Base-by-base conservation (phyloP, 2,888 invertebrate genomes). In the Cetonia aurata region DNA sequence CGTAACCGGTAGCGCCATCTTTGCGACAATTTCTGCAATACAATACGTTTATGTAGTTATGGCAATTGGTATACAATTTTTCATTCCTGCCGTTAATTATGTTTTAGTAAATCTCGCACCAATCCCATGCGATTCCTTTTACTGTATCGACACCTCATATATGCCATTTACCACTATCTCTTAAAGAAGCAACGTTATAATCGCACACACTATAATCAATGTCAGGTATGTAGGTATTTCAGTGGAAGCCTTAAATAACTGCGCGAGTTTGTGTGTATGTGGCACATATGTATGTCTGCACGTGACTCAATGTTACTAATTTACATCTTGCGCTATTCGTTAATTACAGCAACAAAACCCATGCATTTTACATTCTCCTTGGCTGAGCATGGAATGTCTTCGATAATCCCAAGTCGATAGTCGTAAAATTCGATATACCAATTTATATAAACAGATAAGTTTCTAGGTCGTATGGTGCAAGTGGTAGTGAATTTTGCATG, bases 401-500 rank as follows among this genome's bases (percentile, higher is more conserved):
- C 25, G 25, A 53, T 59, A 52, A 13, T 60, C n/a, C 25, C 19
- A 12, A 25, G 31, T 60, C 60, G 60, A 60, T 46, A 46, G 15
- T 44, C 57, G 60, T 60, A 60, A 46, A 60, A 60, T 60, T 46
- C 25, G 31, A 31, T 60, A 8, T 13, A 31, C 6, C 6, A 13
- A 19, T 9, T 1, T 31, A 46, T 37, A 13, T 0, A 48, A 13
- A 15, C 31, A 46, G 12, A 60, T 44, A 19, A 31, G 25, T 25
- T 25, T 6, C 10, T 25, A 8, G 1, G 37, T 37, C 13, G 55
- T 56, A 56, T 15, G 33, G 13, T 6, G 33, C 55, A 37, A 25
- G 4, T 25, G 1, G 4, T 37, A 37, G 10, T 1, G 37, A 15
- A 56, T 56, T 56, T 41, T 13, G 15, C 13, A 48, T 48, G 60